These are phyloP conservation scores for Drosophila dunni DNA, from an alignment of 1,140 invertebrate genomes.

Conservation along the genomic window DNA sequence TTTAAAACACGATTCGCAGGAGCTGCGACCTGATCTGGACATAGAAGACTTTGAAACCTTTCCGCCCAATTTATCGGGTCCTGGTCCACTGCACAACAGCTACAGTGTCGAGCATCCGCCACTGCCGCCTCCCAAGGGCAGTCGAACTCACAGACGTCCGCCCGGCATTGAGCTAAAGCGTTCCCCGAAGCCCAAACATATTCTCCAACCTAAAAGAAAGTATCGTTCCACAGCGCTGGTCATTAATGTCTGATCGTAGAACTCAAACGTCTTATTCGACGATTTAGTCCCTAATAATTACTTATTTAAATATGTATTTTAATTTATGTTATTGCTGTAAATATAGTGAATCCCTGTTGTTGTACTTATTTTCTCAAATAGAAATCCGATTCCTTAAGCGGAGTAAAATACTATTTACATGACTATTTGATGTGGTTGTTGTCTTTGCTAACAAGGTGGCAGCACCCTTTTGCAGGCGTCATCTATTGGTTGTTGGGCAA, in stretches of 20 bases:
- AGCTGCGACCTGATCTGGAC: constrained; percentile 63
- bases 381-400: no score
- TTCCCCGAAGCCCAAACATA: constrained; percentile 55
- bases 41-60: constrained; percentile 70
- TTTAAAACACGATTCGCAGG: constrained; percentile 67
- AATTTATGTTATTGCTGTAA: constrained; percentile 44
- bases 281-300: constrained; percentile 27
- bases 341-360: constrained; percentile 31
- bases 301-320: constrained; percentile 45
- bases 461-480: not conserved
- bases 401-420: no score
- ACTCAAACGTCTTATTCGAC: not conserved
- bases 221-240: constrained; percentile 72
- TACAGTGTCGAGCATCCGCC: constrained; percentile 43
- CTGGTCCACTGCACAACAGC: constrained; percentile 55
- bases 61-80: constrained; percentile 59
- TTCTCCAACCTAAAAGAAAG: constrained; percentile 69
- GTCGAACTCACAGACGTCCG: constrained; percentile 53
- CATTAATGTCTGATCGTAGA: constrained; percentile 68
- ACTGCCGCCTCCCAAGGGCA: constrained; percentile 37
- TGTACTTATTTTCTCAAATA: no score
- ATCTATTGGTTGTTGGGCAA: no score
- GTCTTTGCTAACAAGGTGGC: constrained; percentile 16
- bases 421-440: not conserved
- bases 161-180: constrained; percentile 49